These are phyloP conservation scores for Apotomis turbidana DNA, from an alignment of 2,888 invertebrate genomes.

Conservation along the genomic window DNA sequence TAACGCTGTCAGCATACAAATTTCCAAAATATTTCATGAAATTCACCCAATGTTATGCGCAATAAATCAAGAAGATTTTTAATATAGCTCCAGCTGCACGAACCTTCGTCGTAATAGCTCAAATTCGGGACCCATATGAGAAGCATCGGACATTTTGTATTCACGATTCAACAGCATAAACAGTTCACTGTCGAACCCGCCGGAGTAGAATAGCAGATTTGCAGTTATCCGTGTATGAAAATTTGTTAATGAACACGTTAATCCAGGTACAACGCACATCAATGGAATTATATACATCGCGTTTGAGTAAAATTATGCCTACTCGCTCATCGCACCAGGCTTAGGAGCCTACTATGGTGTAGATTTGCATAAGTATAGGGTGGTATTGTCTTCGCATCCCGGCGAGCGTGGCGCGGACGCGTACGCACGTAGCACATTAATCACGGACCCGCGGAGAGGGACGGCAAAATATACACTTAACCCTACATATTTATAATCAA, in stretches of 20 bases:
- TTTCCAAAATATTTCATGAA: too few relatives aligned
- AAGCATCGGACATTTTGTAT: too few relatives aligned
- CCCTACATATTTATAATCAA: conserved; percentile 8
- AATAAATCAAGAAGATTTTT: background rate
- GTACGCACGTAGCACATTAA: conserved; percentile 50
- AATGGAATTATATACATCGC: background rate
- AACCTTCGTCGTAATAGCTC: too few relatives aligned
- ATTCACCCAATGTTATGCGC: too few relatives aligned
- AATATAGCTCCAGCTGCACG: background rate
- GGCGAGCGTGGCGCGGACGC: conserved; percentile 16
- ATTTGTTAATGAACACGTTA: background rate
- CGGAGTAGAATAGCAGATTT: background rate
- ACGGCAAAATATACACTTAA: conserved; percentile 54
- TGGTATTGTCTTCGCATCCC: conserved; percentile 9
- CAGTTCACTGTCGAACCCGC: too few relatives aligned
- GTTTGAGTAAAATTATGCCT: background rate
- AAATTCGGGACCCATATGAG: too few relatives aligned
- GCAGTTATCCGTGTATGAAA: background rate
- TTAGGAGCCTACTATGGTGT: background rate
- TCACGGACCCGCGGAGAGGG: conserved; percentile 48
- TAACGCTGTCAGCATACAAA: too few relatives aligned
- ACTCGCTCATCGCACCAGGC: background rate
- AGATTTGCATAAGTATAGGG: conserved; percentile 13
- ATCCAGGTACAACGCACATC: background rate
- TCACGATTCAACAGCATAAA: too few relatives aligned